Percentiles rank a stretch among this genome's conserved stretches.
These are phyloP conservation scores for Calycopis cecrops DNA, from an alignment of 1,140 invertebrate genomes.

Conservation along the genomic window DNA sequence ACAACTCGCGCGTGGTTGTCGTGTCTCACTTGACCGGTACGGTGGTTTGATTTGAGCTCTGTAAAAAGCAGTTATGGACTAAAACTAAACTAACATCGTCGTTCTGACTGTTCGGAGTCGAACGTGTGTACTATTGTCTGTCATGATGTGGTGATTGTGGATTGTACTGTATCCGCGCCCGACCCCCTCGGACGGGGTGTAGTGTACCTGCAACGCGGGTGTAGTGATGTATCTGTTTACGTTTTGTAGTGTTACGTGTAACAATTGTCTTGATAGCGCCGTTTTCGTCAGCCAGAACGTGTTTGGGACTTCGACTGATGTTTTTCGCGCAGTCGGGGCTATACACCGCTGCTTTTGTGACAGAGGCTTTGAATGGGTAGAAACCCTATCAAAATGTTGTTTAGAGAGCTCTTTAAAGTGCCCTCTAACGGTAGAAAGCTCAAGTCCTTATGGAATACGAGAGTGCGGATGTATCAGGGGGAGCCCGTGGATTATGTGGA, in stretches of 20 bases:
- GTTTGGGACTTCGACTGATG: constrained; percentile 2
- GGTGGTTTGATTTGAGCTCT: constrained; percentile 6
- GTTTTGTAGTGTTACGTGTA: not conserved
- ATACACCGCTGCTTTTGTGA: no score
- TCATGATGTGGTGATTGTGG: constrained; percentile 1
- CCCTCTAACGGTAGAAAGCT: not conserved
- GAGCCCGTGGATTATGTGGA: no score
- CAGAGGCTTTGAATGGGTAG: not conserved
- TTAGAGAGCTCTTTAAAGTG: not conserved
- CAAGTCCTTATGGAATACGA: no score
- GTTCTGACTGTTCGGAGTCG: constrained; percentile 11
- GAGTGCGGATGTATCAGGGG: no score
- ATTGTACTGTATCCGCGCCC: no score
- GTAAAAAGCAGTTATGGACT: not conserved
- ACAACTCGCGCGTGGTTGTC: no score
- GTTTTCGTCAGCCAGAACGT: constrained; percentile 5
- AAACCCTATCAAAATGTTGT: not conserved
- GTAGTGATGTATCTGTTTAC: constrained; percentile 8
- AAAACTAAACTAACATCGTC: not conserved
- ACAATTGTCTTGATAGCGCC: not conserved
- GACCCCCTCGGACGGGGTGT: not conserved
- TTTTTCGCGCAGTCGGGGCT: no score
- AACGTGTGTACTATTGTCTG: constrained; percentile 13
- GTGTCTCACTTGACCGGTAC: no score
- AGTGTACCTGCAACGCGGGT: constrained; percentile 7